phyloP scores from a whole-genome alignment of 2,113 vertebrate genomes.

The Empidonax alnorum region DNA sequence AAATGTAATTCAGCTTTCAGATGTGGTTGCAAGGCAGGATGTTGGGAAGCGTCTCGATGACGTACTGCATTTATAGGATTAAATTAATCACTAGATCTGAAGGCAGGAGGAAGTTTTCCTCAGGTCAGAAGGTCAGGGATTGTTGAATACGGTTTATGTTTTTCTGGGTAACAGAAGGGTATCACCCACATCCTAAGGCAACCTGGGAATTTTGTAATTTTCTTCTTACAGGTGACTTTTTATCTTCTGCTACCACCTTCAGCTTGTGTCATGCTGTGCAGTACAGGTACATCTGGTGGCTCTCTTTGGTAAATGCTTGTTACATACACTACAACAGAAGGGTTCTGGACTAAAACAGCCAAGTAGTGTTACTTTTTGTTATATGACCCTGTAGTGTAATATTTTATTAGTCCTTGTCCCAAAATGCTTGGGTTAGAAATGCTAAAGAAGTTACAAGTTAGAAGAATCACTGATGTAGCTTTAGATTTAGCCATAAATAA shows the following conservation, averaged over 20 bases:
- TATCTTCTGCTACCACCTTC: background rate
- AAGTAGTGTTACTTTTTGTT: background rate
- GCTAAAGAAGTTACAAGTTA: background rate
- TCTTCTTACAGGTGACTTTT: background rate
- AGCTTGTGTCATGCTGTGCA: background rate
- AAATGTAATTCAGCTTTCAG: background rate
- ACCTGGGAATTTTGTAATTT: background rate
- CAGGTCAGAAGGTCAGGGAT: background rate
- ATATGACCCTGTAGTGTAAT: background rate
- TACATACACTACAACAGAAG: background rate
- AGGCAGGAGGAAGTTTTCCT: background rate
- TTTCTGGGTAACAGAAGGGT: background rate
- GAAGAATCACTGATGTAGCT: background rate
- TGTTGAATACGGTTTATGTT: background rate
- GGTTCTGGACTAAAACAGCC: background rate
- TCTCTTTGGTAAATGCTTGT: background rate
- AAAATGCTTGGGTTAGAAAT: background rate
- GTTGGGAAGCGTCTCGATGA: background rate
- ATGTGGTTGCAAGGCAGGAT: slow-evolving; percentile 36
- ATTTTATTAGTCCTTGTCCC: background rate
- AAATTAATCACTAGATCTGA: slow-evolving; percentile 19
- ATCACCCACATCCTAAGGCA: background rate
- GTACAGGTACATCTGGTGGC: background rate
- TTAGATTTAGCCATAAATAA: background rate
- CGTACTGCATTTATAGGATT: background rate